phyloP scores from a whole-genome alignment of 2,888 invertebrate genomes.

The Chrysina gloriosa region DNA sequence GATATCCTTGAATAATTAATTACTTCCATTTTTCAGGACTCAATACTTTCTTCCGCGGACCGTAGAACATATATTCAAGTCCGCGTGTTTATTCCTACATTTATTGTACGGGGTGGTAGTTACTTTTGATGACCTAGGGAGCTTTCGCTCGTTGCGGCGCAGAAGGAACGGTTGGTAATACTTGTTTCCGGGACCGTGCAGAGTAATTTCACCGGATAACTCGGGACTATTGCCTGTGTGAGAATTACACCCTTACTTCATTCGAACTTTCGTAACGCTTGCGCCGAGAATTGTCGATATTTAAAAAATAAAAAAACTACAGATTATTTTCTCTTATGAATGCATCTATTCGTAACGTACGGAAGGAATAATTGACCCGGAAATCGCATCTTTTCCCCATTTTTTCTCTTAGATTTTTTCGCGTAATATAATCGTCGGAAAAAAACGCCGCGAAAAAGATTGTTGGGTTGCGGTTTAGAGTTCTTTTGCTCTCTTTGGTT shows the following conservation, averaged over 20 bases:
- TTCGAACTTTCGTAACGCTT: slow-evolving; percentile 50
- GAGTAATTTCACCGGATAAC: slow-evolving; percentile 61
- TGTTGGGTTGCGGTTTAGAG: slow-evolving; percentile 29
- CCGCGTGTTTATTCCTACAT: slow-evolving; percentile 58
- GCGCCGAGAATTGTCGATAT: slow-evolving; percentile 5
- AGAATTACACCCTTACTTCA: slow-evolving; percentile 58
- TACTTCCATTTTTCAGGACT: slow-evolving; percentile 54
- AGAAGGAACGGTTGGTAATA: slow-evolving; percentile 58
- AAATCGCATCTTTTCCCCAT: slow-evolving; percentile 3
- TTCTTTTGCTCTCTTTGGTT: slow-evolving; percentile 27
- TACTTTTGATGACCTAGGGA: slow-evolving; percentile 58
- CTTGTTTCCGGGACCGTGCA: slow-evolving; percentile 59
- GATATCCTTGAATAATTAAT: slow-evolving; percentile 57
- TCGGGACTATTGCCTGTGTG: slow-evolving; percentile 60
- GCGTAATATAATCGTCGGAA: neutral
- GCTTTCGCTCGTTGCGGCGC: slow-evolving; percentile 50
- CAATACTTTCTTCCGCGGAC: slow-evolving; percentile 54
- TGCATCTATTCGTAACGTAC: no score
- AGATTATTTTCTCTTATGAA: slow-evolving; percentile 4
- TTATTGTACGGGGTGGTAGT: slow-evolving; percentile 58
- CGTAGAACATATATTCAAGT: slow-evolving; percentile 54
- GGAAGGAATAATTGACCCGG: no score
- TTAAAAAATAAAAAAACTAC: slow-evolving; percentile 27
- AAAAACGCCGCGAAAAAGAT: slow-evolving; percentile 30
- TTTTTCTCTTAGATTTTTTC: neutral